phyloP scores from a whole-genome alignment of 2,113 vertebrate species.

The Passerina amoena region DNA sequence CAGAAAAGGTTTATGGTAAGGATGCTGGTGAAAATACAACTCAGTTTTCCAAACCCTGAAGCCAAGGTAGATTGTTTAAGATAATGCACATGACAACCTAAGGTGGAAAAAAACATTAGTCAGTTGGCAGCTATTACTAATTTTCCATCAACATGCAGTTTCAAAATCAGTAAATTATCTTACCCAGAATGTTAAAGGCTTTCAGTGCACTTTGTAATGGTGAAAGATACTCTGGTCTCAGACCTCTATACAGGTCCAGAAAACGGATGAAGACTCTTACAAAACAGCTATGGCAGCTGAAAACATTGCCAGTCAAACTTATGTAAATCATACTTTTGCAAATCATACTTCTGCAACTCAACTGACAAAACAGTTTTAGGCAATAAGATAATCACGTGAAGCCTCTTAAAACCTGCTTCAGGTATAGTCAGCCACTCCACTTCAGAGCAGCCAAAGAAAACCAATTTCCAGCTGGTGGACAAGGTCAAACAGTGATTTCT shows the following conservation, averaged over 20 bases:
- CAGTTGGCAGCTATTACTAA: background rate
- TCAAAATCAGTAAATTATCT: background rate
- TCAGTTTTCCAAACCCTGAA: background rate
- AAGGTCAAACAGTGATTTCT: background rate
- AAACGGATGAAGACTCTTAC: background rate
- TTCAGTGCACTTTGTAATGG: background rate
- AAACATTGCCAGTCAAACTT: background rate
- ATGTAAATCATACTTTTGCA: background rate
- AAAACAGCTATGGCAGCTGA: background rate
- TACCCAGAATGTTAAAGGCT: background rate
- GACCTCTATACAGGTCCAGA: background rate
- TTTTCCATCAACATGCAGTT: background rate
- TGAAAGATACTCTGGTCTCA: background rate
- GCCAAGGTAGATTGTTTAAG: background rate
- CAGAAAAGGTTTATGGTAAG: background rate
- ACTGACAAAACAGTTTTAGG: background rate
- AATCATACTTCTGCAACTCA: background rate
- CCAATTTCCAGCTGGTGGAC: background rate
- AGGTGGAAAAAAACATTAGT: background rate
- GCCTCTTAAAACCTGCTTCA: background rate
- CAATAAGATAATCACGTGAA: background rate
- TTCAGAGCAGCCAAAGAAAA: background rate
- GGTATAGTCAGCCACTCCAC: background rate
- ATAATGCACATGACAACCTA: background rate
- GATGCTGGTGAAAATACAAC: background rate